Conservation (phyloP, 1,140 invertebrate species). For the Zophobas atratus region DNA sequence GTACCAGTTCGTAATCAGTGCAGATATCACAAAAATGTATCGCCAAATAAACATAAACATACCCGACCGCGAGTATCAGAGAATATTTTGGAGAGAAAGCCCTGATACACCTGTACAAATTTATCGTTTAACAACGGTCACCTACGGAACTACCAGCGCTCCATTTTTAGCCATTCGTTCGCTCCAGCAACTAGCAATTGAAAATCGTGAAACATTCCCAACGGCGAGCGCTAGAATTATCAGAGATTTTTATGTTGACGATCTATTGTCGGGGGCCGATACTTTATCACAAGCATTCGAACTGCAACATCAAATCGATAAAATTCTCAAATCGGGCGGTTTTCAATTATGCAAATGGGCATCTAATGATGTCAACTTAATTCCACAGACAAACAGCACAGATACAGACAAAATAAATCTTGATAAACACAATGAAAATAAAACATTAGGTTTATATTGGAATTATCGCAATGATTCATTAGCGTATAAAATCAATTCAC, state of each 20-base stretch:
- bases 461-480: conserved; percentile 4
- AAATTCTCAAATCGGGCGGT: conserved; percentile 41
- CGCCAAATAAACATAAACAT: conserved; percentile 64
- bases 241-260: too few relatives aligned
- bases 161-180: too few relatives aligned
- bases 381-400: neutral
- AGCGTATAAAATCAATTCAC: neutral
- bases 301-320: conserved; percentile 16
- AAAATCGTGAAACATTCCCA: too few relatives aligned
- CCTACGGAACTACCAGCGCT: too few relatives aligned
- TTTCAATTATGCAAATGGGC: conserved; percentile 53
- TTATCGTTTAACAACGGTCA: conserved; percentile 61
- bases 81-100: conserved; percentile 64
- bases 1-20: conserved; percentile 63
- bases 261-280: conserved; percentile 54
- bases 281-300: conserved; percentile 50
- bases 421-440: neutral
- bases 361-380: conserved; percentile 30
- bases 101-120: conserved; percentile 48
- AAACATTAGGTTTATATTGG: conserved; percentile 48
- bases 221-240: too few relatives aligned
- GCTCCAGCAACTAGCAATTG: too few relatives aligned
- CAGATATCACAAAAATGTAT: conserved; percentile 68
- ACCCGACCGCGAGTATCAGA: conserved; percentile 57
- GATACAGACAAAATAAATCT: neutral